phyloP scores from a whole-genome alignment of 2,797 vertebrate genomes.

The Malacoctenus gilli region DNA sequence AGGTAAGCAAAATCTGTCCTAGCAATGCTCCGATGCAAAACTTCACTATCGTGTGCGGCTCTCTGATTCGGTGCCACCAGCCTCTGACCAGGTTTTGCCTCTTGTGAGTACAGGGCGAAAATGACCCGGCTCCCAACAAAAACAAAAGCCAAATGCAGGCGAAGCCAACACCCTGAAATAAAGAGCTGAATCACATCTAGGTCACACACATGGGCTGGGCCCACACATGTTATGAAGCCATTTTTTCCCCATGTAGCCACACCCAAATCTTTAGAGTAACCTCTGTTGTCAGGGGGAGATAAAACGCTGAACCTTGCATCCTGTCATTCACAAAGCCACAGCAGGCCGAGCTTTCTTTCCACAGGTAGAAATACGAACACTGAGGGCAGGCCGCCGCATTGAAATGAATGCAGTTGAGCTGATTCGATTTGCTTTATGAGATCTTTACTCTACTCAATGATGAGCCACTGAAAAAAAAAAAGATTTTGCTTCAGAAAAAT shows the following conservation, averaged over 20 bases:
- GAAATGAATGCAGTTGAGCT: background rate
- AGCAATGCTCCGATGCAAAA: background rate
- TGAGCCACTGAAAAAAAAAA: background rate
- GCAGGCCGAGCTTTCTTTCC: background rate
- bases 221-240: slow-evolving; percentile 55
- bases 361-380: background rate
- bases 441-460: slow-evolving; percentile 2
- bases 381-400: background rate
- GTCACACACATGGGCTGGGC: slow-evolving; percentile 62
- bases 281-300: slow-evolving; percentile 39
- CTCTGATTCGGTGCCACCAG: background rate
- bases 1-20: too few relatives aligned
- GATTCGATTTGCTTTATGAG: slow-evolving; percentile 11
- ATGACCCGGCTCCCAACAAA: slow-evolving; percentile 39
- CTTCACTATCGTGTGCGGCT: slow-evolving; percentile 1
- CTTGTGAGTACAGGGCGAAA: slow-evolving; percentile 41
- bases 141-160: slow-evolving; percentile 51
- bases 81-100: slow-evolving; percentile 40
- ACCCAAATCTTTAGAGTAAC: slow-evolving; percentile 51
- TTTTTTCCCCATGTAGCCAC: slow-evolving; percentile 46
- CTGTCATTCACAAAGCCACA: slow-evolving; percentile 14
- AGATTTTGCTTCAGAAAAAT: slow-evolving; percentile 3
- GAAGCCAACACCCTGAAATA: slow-evolving; percentile 67
- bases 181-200: slow-evolving; percentile 69
- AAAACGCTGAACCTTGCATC: slow-evolving; percentile 18